Evolutionary conservation across 2,113 vertebrate species (phyloP).

Genomic region (Orycteropus afer): DNA sequence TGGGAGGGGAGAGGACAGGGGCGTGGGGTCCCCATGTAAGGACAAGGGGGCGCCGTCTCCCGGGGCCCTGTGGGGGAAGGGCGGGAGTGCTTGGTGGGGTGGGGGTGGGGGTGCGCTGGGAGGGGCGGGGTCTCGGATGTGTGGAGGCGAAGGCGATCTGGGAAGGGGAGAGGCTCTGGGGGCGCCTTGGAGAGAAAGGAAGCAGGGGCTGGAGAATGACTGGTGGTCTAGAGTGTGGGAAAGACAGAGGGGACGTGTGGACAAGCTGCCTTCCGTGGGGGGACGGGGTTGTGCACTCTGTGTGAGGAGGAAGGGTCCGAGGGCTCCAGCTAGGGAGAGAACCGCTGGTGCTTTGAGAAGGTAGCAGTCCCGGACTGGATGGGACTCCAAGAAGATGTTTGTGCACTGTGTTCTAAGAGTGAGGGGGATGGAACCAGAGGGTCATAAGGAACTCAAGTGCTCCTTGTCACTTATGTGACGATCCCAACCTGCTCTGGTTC

Average conservation of each 20-base stretch:
- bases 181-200: not conserved
- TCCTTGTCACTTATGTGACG: not conserved
- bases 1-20: not conserved
- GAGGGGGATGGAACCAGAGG: conserved; percentile 9
- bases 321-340: not conserved
- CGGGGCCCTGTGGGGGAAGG: conserved; percentile 32
- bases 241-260: not conserved
- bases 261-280: not conserved
- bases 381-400: conserved; percentile 36
- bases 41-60: conserved; percentile 17
- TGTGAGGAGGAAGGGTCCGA: not conserved
- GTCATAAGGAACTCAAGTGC: no score
- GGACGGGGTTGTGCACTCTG: not conserved
- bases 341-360: conserved; percentile 41
- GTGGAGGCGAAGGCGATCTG: not conserved
- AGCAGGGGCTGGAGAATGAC: not conserved
- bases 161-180: not conserved
- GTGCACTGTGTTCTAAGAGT: conserved; percentile 8
- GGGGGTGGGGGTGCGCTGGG: conserved; percentile 1
- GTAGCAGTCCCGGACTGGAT: not conserved
- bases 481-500: not conserved
- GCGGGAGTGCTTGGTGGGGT: conserved; percentile 35
- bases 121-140: not conserved
- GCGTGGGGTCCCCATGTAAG: not conserved
- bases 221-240: conserved; percentile 13